Evolutionary conservation across 2,113 vertebrate genomes (phyloP), one percentile per base, ranked within the genome.

Genomic region (Ammodytes marinus): DNA sequence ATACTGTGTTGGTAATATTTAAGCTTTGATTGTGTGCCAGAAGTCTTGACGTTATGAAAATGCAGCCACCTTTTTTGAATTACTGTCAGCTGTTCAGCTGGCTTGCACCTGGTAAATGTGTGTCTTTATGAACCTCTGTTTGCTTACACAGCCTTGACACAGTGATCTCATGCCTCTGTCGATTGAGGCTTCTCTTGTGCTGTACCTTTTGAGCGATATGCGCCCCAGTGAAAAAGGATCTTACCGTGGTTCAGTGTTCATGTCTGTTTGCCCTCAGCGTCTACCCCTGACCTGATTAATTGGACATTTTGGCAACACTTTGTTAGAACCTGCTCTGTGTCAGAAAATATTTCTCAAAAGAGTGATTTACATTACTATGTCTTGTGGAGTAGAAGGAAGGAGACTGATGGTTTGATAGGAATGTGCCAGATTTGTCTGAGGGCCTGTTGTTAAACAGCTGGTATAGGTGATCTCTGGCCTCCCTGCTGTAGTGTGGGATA

Each of bases 401-500:
- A 55, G 15, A 37, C 17, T 27, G 55, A 27, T 27, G 27, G 27
- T 27, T 27, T 27, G 27, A 73, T 73, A 39, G 71, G 70, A 57
- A 63, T 69, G 12, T 35, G 60, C 73, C 75, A 70, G 39, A 61
- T 69, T 55, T 77, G 63, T 69, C 79, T 0, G 2, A 60, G 64
- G 79, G 86, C 37, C 71, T 78, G 19, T 68, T 78, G 58, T 82
- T 76, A 64, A 82, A 74, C 65, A 79, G 57, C 78, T 86, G 85
- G 84, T 80, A 60, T 80, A 63, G 54, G 60, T 83, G 75, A 92
- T 63, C 83, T 84, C 68, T 72, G 75, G 39, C 79, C 77, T 79
- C 57, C 14, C n/a, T 80, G 73, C 63, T 14, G 13, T 67, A 70
- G 19, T 73, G 27, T 74, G 61, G 40, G 77, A 66, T 55, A 81